Percentiles rank a stretch among this genome's conserved stretches.
Conservation (phyloP, 2,888 invertebrate genomes). For the Chalcosyrphus nemorum region DNA sequence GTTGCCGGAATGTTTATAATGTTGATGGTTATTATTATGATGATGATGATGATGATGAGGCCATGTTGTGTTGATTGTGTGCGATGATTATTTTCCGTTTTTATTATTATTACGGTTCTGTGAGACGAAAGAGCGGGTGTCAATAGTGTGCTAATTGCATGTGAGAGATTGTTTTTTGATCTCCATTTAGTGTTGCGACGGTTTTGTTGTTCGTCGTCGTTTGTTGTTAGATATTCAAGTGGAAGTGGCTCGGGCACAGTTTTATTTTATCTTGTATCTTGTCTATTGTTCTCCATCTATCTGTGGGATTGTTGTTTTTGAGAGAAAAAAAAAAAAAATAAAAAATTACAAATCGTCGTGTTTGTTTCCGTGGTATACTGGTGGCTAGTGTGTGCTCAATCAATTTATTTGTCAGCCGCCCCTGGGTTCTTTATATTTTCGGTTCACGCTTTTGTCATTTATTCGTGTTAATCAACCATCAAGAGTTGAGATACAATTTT, state of each 20-base stretch:
- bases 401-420: slow-evolving; percentile 52
- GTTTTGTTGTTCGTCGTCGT: slow-evolving; percentile 33
- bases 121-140: slow-evolving; percentile 74
- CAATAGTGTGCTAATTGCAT: slow-evolving; percentile 75
- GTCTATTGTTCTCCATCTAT: slow-evolving; percentile 18
- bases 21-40: slow-evolving; percentile 43
- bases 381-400: slow-evolving; percentile 66
- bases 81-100: slow-evolving; percentile 70
- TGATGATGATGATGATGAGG: slow-evolving; percentile 48
- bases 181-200: slow-evolving; percentile 68
- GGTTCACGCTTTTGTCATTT: slow-evolving; percentile 59
- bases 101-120: slow-evolving; percentile 72
- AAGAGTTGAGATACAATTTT: slow-evolving; percentile 61
- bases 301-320: slow-evolving; percentile 26
- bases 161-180: slow-evolving; percentile 74
- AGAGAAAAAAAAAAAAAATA: not conserved
- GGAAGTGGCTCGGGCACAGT: too few relatives aligned
- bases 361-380: slow-evolving; percentile 32
- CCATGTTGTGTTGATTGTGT: slow-evolving; percentile 60
- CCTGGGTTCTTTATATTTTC: slow-evolving; percentile 10
- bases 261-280: not conserved
- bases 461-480: slow-evolving; percentile 66
- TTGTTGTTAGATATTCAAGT: slow-evolving; percentile 62
- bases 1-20: slow-evolving; percentile 67
- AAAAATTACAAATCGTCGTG: not conserved